Base-by-base conservation (phyloP, 1,140 invertebrate genomes). In the Anoplophora glabripennis region DNA sequence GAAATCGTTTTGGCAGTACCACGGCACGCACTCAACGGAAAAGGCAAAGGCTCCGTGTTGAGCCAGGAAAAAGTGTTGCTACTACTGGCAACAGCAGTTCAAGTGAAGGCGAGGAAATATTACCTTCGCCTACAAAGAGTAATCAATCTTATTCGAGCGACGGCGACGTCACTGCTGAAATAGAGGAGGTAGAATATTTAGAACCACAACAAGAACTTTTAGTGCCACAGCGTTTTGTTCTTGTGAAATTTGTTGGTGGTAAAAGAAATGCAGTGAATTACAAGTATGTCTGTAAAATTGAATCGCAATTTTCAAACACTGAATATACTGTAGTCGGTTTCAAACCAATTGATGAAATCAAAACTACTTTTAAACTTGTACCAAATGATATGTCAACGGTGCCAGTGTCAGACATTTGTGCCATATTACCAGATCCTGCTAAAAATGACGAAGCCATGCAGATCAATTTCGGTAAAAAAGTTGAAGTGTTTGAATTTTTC, bases 261-360 rank as follows among this genome's bases (percentile, higher is more conserved):
- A 28, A 28, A 28, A 28, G 2, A 28, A 2, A 3, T 28, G 2
- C 21, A 2, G 5, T 28, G 21, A 34, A 53, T 41, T 46, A 21
- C 41, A 57, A 37, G 44, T 48, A 57, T 49, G 44, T 53, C 36
- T 36, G 59, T 63, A n/a, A 61, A 15, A 42, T 51, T 34, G 15
- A 59, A 52, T 9, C 15, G 18, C 37, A 46, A 54, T 28, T 44
- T 64, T 53, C 7, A 12, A n/a, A 53, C 37, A 53, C 49, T 53
- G 49, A 53, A 53, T 53, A 38, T 53, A 36, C 49, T 37, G 49
- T 38, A 14, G 37, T 53, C 37, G 49, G 34, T 7, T 36, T 2
- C 5, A 53, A 36, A 17, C 37, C 49, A 4, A 37, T 34, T 7
- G 15, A 53, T 17, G 9, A 36, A 53, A 14, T 37, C 4, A 36